phyloP scores from a whole-genome alignment of 2,888 invertebrate genomes.

The Leptogaster cylindrica region DNA sequence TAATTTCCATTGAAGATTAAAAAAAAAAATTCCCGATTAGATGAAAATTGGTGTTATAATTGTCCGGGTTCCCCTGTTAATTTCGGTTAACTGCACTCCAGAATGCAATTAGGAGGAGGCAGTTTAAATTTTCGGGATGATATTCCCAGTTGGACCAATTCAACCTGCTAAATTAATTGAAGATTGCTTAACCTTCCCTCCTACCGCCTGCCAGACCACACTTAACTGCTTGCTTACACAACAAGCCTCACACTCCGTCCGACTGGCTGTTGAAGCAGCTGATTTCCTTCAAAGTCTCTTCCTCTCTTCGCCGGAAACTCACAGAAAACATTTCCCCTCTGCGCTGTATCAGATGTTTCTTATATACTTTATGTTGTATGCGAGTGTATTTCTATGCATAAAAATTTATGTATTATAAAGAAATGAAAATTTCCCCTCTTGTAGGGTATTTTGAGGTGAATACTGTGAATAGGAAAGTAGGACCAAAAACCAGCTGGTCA shows the following conservation, averaged over 20 bases:
- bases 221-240: background rate
- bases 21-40: too few species aligned
- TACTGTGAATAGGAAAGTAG: background rate
- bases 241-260: background rate
- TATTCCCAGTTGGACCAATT: too few species aligned
- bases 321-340: background rate
- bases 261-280: conserved; percentile 24
- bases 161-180: too few species aligned
- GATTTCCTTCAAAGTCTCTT: conserved; percentile 22
- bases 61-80: too few species aligned
- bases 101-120: too few species aligned
- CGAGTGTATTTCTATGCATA: background rate
- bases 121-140: too few species aligned
- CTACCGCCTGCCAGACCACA: too few species aligned
- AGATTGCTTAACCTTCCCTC: too few species aligned
- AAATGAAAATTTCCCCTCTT: background rate
- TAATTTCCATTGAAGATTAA: background rate
- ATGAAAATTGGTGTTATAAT: background rate
- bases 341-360: background rate
- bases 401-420: background rate
- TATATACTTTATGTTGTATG: background rate
- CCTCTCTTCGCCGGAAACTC: background rate
- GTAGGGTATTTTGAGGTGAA: background rate
- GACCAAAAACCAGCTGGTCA: conserved; percentile 15
- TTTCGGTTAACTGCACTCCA: too few species aligned